Conservation (phyloP, 2,888 invertebrate genomes). For the Mesoligia furuncula region DNA sequence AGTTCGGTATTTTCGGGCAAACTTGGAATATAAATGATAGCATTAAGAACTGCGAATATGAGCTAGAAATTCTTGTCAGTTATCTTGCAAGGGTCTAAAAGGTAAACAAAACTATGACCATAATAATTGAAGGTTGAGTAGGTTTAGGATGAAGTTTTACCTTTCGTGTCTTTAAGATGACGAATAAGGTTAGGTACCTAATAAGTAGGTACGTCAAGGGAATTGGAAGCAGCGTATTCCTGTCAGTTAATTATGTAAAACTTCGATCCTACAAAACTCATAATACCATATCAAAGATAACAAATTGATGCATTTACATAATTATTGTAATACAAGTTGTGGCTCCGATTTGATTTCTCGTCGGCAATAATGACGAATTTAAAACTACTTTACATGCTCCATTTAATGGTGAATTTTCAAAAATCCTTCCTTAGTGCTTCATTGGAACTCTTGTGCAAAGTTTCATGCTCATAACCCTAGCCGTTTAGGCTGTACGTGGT, state of each 20-base stretch:
- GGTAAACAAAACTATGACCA: conserved; percentile 3
- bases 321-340: not conserved
- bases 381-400: too few relatives aligned
- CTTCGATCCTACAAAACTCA: not conserved
- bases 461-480: not conserved
- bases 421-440: not conserved
- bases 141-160: not conserved
- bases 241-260: not conserved
- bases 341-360: not conserved
- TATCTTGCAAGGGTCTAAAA: conserved; percentile 15
- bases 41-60: conserved; percentile 39
- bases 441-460: not conserved
- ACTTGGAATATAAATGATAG: conserved; percentile 52
- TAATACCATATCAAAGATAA: not conserved
- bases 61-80: conserved; percentile 26
- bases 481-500: too few relatives aligned
- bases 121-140: conserved; percentile 7
- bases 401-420: not conserved
- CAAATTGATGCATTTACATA: not conserved
- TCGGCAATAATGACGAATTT: not conserved
- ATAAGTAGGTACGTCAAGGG: not conserved
- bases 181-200: not conserved
- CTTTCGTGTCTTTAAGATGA: not conserved
- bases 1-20: conserved; percentile 13
- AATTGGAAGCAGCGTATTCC: not conserved